phyloP scores from a whole-genome alignment of 2,797 vertebrate genomes.

The Anniella stebbinsi region DNA sequence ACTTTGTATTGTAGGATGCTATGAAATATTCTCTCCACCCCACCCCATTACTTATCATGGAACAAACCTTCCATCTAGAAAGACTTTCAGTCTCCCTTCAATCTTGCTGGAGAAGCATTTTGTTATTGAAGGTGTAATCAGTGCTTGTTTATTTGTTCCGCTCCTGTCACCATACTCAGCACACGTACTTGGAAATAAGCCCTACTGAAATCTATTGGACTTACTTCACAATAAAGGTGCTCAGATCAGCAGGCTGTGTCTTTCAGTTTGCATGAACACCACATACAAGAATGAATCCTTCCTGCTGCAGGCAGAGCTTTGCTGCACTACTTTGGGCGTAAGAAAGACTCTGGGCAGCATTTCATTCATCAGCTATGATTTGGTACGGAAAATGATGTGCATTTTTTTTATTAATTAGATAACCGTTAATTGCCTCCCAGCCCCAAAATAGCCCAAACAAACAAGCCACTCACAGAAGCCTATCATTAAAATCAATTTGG shows the following conservation, averaged over 20 bases:
- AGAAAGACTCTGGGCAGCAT: background rate
- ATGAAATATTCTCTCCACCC: background rate
- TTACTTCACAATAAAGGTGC: background rate
- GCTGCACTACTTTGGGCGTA: rapidly evolving
- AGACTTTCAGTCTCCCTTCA: background rate
- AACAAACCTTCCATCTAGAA: background rate
- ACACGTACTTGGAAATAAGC: background rate
- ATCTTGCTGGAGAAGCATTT: background rate
- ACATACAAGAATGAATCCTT: background rate
- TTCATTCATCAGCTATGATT: constrained; percentile 25
- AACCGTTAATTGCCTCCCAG: background rate
- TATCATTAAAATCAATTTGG: constrained; percentile 13
- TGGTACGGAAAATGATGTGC: background rate
- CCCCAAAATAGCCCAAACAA: constrained; percentile 15
- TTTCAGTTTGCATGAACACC: background rate
- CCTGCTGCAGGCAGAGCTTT: rapidly evolving
- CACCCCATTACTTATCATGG: background rate
- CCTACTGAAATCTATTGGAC: background rate
- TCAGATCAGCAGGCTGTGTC: background rate
- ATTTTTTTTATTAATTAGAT: background rate
- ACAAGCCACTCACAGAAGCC: constrained; percentile 13
- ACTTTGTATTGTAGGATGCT: background rate
- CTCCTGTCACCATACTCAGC: too few species aligned
- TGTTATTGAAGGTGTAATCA: background rate
- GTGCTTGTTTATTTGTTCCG: background rate